A percentile compares a stretch with the other conserved stretches of the same genome.
Conservation (phyloP, 2,797 vertebrate species). For the Aldrovandia affinis region DNA sequence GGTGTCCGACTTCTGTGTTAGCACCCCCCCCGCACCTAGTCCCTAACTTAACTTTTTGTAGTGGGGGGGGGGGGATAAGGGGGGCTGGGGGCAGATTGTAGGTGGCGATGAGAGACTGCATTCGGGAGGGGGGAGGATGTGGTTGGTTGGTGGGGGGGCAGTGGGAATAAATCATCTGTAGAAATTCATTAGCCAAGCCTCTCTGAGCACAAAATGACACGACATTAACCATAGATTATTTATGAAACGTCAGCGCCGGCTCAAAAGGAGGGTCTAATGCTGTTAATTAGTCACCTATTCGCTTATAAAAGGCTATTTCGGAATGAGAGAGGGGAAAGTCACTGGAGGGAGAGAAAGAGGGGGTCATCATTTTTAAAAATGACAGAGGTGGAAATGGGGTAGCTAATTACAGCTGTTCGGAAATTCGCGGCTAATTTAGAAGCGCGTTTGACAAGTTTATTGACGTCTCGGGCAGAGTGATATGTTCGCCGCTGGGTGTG, state of each 20-base stretch:
- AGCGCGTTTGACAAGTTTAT: constrained; percentile 55
- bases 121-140: constrained; percentile 37
- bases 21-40: no score
- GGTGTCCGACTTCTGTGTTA: no score
- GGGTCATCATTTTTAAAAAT: constrained; percentile 50
- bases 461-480: constrained; percentile 39
- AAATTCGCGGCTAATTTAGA: constrained; percentile 53
- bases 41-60: no score
- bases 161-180: constrained; percentile 69
- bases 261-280: constrained; percentile 51
- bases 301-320: constrained; percentile 61
- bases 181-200: constrained; percentile 67
- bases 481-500: not conserved
- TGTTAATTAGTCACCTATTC: constrained; percentile 72
- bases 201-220: constrained; percentile 64
- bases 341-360: constrained; percentile 46
- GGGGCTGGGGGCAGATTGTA: not conserved
- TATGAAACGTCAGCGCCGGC: constrained; percentile 59
- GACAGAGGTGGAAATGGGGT: constrained; percentile 55
- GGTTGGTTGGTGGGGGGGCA: constrained; percentile 24
- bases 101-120: not conserved
- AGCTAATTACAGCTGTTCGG: constrained; percentile 54
- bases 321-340: constrained; percentile 50
- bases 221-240: constrained; percentile 73
- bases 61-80: not conserved